These are phyloP conservation scores for Phaethornis superciliosus DNA, from an alignment of 2,113 vertebrate species.

Conservation along the genomic window DNA sequence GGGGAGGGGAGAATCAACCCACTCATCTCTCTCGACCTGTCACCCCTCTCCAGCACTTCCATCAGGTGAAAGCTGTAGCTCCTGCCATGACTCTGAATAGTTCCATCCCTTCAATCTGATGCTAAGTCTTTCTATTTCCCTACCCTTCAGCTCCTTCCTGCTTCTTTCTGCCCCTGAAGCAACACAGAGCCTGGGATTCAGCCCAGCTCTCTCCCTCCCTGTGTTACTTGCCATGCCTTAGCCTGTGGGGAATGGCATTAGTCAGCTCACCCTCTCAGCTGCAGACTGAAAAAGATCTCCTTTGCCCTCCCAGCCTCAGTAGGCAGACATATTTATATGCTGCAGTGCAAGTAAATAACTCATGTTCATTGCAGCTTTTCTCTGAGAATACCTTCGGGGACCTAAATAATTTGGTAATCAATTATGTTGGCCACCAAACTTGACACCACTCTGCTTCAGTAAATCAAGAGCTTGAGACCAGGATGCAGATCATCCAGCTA, in stretches of 20 bases:
- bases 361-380: neutral
- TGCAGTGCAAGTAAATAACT: neutral
- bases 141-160: neutral
- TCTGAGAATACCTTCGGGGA: neutral
- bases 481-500: neutral
- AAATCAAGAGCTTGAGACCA: neutral
- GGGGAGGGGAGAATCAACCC: neutral
- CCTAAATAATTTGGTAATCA: neutral
- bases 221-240: neutral
- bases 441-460: neutral
- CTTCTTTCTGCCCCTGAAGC: neutral
- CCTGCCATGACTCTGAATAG: fast-evolving
- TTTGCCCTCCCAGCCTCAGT: neutral
- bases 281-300: neutral
- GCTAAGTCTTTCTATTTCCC: neutral
- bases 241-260: neutral
- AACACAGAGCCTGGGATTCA: neutral
- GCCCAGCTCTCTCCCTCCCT: neutral
- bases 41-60: neutral
- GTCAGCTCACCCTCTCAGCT: neutral
- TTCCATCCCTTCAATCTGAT: neutral
- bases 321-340: neutral
- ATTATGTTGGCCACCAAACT: neutral
- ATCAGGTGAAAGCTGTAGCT: neutral
- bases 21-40: neutral